A percentile compares a stretch with the other conserved stretches of the same genome.
These are phyloP conservation scores for Chelonus insularis DNA, from an alignment of 1,140 invertebrate genomes.

Conservation along the genomic window DNA sequence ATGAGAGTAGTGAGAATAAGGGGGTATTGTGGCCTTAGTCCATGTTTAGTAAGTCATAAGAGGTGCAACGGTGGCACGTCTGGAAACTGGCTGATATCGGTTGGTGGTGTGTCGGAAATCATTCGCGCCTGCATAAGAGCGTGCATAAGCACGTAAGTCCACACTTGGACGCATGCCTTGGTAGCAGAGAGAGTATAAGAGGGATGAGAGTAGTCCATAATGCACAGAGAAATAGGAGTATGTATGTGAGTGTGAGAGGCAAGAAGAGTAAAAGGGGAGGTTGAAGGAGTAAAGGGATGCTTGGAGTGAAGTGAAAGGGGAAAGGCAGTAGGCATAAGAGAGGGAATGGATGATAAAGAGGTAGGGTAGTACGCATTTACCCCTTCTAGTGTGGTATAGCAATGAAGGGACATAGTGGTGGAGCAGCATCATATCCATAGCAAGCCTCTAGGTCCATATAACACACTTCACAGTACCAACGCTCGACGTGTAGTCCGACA, in stretches of 20 bases:
- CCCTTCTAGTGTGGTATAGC: conserved; percentile 12
- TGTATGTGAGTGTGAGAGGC: conserved; percentile 5
- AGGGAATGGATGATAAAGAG: too few species aligned
- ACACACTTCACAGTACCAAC: conserved; percentile 9
- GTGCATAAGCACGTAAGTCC: conserved; percentile 48
- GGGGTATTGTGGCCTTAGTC: too few species aligned
- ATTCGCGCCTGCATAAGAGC: conserved; percentile 45
- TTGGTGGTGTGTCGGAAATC: conserved; percentile 41
- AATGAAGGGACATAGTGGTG: conserved; percentile 14
- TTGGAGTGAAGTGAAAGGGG: conserved; percentile 9
- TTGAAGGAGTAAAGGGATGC: conserved; percentile 3
- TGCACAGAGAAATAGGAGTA: conserved; percentile 31
- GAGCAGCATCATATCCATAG: conserved; percentile 18
- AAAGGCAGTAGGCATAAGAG: too few species aligned
- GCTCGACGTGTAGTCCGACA: conserved; percentile 11
- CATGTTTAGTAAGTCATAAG: conserved; percentile 5
- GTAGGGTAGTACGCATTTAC: conserved; percentile 27
- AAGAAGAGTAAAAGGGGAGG: conserved; percentile 32
- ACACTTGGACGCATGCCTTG: conserved; percentile 48
- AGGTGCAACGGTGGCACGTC: conserved; percentile 30
- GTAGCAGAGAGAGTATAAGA: conserved; percentile 32
- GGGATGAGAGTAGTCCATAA: conserved; percentile 41
- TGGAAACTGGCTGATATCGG: conserved; percentile 41
- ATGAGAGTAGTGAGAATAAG: too few species aligned
- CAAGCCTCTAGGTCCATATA: conserved; percentile 10